Evolutionary conservation across 1,140 invertebrate species (phyloP).

Genomic region (Paralvinella palmiformis): DNA sequence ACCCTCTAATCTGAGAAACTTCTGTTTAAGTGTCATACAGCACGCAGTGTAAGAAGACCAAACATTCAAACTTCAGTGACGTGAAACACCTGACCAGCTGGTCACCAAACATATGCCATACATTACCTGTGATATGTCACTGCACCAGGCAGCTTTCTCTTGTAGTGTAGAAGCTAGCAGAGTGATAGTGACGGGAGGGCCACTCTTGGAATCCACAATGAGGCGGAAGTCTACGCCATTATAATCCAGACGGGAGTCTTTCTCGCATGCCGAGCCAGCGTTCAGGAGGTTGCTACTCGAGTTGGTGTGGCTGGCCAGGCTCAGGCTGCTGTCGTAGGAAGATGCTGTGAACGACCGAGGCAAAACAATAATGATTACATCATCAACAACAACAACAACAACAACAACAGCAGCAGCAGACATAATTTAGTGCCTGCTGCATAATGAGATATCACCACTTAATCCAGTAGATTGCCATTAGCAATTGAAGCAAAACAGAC

Average conservation of each 20-base stretch:
- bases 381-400: no score
- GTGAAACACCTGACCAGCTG: no score
- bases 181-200: slow-evolving; percentile 62
- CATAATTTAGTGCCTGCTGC: no score
- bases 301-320: slow-evolving; percentile 34
- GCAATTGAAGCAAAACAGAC: no score
- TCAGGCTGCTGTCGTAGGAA: slow-evolving; percentile 36
- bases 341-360: slow-evolving; percentile 29
- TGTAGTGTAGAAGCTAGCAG: slow-evolving; percentile 73
- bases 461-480: no score
- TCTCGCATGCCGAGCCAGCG: slow-evolving; percentile 21
- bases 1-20: no score
- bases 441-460: no score
- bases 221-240: slow-evolving; percentile 86
- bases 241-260: slow-evolving; percentile 48
- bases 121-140: slow-evolving; percentile 77
- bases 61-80: no score
- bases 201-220: slow-evolving; percentile 57
- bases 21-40: no score
- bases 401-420: no score
- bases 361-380: background rate
- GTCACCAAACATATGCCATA: no score
- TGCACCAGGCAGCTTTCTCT: slow-evolving; percentile 91
- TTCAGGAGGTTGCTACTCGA: slow-evolving; percentile 22
- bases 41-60: no score